phyloP scores from a whole-genome alignment of 2,888 invertebrate species.

The Sturmia bella region DNA sequence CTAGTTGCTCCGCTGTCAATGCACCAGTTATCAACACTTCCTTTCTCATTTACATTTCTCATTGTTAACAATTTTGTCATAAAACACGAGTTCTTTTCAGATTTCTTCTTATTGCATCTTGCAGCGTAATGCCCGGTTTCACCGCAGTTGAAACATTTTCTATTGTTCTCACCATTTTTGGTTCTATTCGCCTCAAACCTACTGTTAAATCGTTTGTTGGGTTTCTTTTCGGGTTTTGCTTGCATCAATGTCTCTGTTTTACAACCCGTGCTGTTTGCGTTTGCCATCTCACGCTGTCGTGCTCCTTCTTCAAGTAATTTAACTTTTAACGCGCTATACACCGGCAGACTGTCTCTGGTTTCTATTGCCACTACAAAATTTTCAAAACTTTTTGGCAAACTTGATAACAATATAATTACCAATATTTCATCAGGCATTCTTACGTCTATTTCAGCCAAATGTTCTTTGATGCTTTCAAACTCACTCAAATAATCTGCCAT shows the following conservation, averaged over 20 bases:
- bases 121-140: background rate
- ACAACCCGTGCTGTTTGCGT: background rate
- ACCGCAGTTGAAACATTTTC: slow-evolving; percentile 18
- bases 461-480: background rate
- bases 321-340: slow-evolving; percentile 46
- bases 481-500: background rate
- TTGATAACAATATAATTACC: slow-evolving; percentile 41
- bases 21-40: slow-evolving; percentile 8
- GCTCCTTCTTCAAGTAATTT: slow-evolving; percentile 60
- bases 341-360: slow-evolving; percentile 39
- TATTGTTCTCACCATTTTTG: background rate
- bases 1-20: slow-evolving; percentile 36
- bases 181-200: too few relatives aligned
- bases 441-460: slow-evolving; percentile 37
- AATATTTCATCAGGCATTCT: background rate
- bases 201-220: background rate
- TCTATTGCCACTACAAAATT: slow-evolving; percentile 57
- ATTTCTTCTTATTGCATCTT: slow-evolving; percentile 17
- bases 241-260: slow-evolving; percentile 1
- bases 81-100: slow-evolving; percentile 24
- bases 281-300: slow-evolving; percentile 21
- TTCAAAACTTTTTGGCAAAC: slow-evolving; percentile 61
- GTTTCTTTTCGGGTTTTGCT: background rate
- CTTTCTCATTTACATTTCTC: slow-evolving; percentile 4
- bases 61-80: slow-evolving; percentile 29